Evolutionary conservation across 2,888 invertebrate genomes (phyloP), one percentile per base, ranked within the genome.

Genomic region (Aethes cnicana): DNA sequence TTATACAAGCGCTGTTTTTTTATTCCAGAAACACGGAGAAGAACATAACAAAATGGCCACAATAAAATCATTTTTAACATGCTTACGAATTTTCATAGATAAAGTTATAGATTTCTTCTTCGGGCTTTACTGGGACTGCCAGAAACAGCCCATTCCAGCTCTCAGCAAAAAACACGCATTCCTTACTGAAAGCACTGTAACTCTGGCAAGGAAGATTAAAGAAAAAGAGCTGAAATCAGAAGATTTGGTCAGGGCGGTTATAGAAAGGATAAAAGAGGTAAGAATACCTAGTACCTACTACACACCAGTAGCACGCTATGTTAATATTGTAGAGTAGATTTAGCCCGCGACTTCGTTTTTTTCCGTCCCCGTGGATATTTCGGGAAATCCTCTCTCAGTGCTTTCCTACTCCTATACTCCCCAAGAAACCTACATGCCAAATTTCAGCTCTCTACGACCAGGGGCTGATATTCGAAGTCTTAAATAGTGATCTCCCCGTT

Each of bases 201-300:
- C 91, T 7, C 71, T 96, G 55, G 95, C 95, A 1, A 81, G 81
- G 63, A 92, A 92, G 81, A 95, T 96, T 18, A 91, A 92, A 72
- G 57, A 72, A 7, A 89, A 89, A 46, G 85, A 94, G 66, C 56
- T 95, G n/a, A 92, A 91, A 39, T 92, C 94, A 1, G 93, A 93
- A 73, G 92, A 93, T 58, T 90, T 96, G 14, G 94, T 96, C 0
- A 84, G 85, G 57, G 92, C 94, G 2, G 95, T 93, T 68, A 94
- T 96, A 54, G 92, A 94, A 16, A 91, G 97, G 62, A 95, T 96
- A 33, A 92, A 93, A 61, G 91, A 94, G 81, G 92, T 95, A 26
- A 21, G n/a, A n/a, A n/a, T n/a, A n/a, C n/a, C n/a, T n/a, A n/a
- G n/a, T n/a, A n/a, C n/a, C n/a, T n/a, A n/a, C n/a, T n/a, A n/a